These are phyloP conservation scores for Argyra leucocephala DNA, from an alignment of 2,888 invertebrate genomes.

Conservation along the genomic window DNA sequence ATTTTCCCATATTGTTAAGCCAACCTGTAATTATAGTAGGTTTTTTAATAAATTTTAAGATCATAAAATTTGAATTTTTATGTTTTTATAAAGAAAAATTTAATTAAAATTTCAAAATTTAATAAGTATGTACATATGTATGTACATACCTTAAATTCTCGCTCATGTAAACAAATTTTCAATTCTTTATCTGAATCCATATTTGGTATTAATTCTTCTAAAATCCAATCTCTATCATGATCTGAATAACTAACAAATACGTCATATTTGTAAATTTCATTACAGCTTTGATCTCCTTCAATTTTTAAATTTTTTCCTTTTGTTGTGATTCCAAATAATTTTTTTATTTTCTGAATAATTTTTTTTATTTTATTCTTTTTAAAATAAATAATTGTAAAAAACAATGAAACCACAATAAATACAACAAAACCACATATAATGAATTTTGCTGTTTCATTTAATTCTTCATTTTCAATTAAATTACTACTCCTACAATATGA, in stretches of 20 bases:
- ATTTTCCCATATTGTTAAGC: conserved; percentile 59
- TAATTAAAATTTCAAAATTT: conserved; percentile 15
- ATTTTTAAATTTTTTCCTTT: conserved; percentile 16
- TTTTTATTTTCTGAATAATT: not conserved
- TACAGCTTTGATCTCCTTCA: conserved; percentile 30
- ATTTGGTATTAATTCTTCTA: conserved; percentile 53
- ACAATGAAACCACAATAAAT: not conserved
- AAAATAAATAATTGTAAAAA: not conserved
- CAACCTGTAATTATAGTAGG: conserved; percentile 42
- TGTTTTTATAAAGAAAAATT: not conserved
- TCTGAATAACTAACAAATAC: conserved; percentile 62
- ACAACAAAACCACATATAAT: not conserved
- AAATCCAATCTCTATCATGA: conserved; percentile 54
- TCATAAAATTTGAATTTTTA: too few species aligned
- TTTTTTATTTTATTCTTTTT: not conserved
- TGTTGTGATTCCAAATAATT: not conserved
- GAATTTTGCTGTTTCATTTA: not conserved
- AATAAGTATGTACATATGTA: not conserved
- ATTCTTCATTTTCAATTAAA: not conserved
- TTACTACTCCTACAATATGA: conserved; percentile 15
- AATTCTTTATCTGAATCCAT: conserved; percentile 51
- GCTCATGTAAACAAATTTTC: conserved; percentile 58
- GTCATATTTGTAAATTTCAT: conserved; percentile 48
- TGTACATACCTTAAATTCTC: conserved; percentile 60
- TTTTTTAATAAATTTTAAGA: too few species aligned